A percentile compares a stretch with the other conserved stretches of the same genome.
Conservation (phyloP, 1,140 invertebrate species). For the Uloborus diversus region DNA sequence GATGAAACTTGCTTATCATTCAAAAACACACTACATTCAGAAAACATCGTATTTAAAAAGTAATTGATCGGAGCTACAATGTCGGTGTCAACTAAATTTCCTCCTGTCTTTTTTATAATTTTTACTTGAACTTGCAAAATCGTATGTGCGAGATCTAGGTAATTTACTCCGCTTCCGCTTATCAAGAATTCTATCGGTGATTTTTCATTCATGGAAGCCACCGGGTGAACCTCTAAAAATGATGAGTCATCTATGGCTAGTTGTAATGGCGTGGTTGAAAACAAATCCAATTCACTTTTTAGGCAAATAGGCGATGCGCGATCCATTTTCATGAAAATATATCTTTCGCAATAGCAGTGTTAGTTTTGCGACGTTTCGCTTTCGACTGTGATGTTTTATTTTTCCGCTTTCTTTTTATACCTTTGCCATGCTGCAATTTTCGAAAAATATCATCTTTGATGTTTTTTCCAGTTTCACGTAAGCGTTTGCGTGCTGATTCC, state of each 20-base stretch:
- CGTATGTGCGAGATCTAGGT: neutral
- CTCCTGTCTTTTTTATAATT: neutral
- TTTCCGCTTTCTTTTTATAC: conserved; percentile 4
- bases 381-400: neutral
- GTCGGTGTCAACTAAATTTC: neutral
- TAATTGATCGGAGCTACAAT: too few species aligned
- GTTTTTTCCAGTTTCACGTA: neutral
- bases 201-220: neutral
- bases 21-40: neutral
- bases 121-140: too few species aligned
- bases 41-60: conserved; percentile 20
- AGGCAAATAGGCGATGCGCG: neutral
- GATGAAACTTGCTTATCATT: conserved; percentile 6
- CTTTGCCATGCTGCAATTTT: neutral
- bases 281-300: neutral
- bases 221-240: neutral
- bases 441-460: neutral
- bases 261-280: neutral
- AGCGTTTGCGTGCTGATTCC: neutral
- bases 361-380: neutral
- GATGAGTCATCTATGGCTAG: neutral
- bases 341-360: neutral
- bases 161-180: neutral
- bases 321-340: too few species aligned
- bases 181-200: conserved; percentile 1